Evolutionary conservation across 2,888 invertebrate genomes (phyloP), one percentile per base, ranked within the genome.

Genomic region (Malachius bipustulatus): DNA sequence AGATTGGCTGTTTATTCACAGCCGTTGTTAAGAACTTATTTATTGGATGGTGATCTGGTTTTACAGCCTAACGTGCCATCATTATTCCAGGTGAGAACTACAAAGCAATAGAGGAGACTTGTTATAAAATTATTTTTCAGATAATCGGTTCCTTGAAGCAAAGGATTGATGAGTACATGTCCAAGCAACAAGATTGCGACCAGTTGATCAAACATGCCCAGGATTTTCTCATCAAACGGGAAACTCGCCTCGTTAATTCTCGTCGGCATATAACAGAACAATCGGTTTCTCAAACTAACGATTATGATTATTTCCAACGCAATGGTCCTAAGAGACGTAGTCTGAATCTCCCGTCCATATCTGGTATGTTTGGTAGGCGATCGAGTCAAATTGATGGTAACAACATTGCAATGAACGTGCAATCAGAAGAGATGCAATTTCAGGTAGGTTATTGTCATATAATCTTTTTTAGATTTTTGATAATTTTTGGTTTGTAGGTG

Each of bases 21-120:
- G 47, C 89, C 93, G 4, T 65, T 96, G 35, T 67, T 96, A 34
- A 75, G 87, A 44, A 83, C 91, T 2, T 77, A 93, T 57, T 68
- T 97, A 30, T 70, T 97, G 42, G 87, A 89, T 52, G 81, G 87
- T 40, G 79, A 78, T 59, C 74, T 79, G 48, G 80, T 85, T 47
- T 75, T 90, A 54, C 89, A 90, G 58, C 90, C 91, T 2, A 84
- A 84, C 54, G 83, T 93, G 56, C 84, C 87, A 56, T 90, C 89
- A 3, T 70, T 94, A 43, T 82, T 83, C 61, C 91, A 91, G 75
- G 91, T 88, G 57, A 59, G 58, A 48, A 32, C 41, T 30, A 29
- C 28, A 27, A n/a, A n/a, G n/a, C n/a, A n/a, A n/a, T n/a, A n/a
- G n/a, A n/a, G n/a, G n/a, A n/a, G n/a, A n/a, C 29, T 11, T 8